Evolutionary conservation across 2,113 vertebrate genomes (phyloP), one percentile per base, ranked within the genome.

Genomic region (Calypte anna): DNA sequence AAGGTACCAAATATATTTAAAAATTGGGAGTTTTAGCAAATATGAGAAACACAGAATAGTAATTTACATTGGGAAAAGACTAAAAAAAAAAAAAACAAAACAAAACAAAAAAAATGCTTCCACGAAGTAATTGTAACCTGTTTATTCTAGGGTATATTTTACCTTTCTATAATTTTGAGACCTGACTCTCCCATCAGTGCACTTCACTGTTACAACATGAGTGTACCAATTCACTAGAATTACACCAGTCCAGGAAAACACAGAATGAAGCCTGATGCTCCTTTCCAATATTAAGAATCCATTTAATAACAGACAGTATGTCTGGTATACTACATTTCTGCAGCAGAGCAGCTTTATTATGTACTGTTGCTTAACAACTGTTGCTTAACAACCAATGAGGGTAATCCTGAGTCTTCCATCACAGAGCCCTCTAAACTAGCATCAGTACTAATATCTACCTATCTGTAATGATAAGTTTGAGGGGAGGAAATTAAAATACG

Each of bases 321-420:
- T 43, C 93, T 97, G 72, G 59, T 48, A 33, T 48, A 64, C 66
- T 38, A 73, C 4, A 1, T 33, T 92, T 74, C 90, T 94, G 84
- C 84, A 88, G 89, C 33, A 74, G 82, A 93, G 95, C 72, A 84
- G 88, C 68, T 88, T 92, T 90, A 92, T 96, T 97, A 90, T 86
- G 82, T 85, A 91, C 78, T 88, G 96, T 96, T 96, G 94, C 96
- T 95, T 96, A 94, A 96, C 96, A 96, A 96, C 96, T 96, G 96
- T 96, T 96, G 96, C 96, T 96, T 96, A 93, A 96, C 96, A 96
- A 96, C 95, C 23, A 75, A 86, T 78, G 88, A 95, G 90, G 86
- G 92, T 84, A 95, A 96, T 96, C 82, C 91, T 93, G 88, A 75
- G n/a, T 93, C 88, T 94, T 90, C 53, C 69, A 88, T 86, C 86